These are phyloP conservation scores for Capitulum mitella DNA, from an alignment of 2,888 invertebrate genomes.

Conservation along the genomic window DNA sequence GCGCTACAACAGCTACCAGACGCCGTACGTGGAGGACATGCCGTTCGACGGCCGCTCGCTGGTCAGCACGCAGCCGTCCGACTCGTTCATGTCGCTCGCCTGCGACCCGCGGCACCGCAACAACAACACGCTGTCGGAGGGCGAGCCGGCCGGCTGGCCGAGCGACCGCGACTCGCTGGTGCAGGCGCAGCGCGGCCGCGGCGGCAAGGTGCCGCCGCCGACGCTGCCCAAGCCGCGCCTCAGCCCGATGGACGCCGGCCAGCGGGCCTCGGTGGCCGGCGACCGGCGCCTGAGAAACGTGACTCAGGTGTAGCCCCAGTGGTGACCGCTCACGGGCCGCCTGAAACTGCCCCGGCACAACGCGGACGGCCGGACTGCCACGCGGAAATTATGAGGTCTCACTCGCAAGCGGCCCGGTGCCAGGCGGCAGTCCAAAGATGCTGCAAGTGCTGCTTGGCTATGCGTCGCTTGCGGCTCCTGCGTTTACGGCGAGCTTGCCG, in stretches of 20 bases:
- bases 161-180: conserved; percentile 25
- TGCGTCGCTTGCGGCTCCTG: neutral
- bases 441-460: neutral
- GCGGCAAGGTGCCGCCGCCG: neutral
- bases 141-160: conserved; percentile 1
- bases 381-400: neutral
- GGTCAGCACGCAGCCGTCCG: conserved; percentile 35
- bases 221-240: conserved; percentile 17
- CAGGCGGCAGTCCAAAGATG: neutral
- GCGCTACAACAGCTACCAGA: conserved; percentile 28
- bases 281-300: conserved; percentile 35
- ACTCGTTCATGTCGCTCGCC: conserved; percentile 34
- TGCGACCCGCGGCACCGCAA: conserved; percentile 30
- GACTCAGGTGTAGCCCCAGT: conserved; percentile 33
- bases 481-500: neutral
- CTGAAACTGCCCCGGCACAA: neutral
- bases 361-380: neutral
- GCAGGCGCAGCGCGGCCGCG: neutral
- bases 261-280: conserved; percentile 10
- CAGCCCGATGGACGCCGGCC: neutral
- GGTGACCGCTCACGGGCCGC: neutral
- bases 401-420: neutral
- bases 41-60: conserved; percentile 33
- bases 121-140: neutral
- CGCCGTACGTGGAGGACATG: conserved; percentile 28